These are phyloP conservation scores for Ophthalmolycus amberensis DNA, from an alignment of 2,113 vertebrate genomes.

Conservation along the genomic window DNA sequence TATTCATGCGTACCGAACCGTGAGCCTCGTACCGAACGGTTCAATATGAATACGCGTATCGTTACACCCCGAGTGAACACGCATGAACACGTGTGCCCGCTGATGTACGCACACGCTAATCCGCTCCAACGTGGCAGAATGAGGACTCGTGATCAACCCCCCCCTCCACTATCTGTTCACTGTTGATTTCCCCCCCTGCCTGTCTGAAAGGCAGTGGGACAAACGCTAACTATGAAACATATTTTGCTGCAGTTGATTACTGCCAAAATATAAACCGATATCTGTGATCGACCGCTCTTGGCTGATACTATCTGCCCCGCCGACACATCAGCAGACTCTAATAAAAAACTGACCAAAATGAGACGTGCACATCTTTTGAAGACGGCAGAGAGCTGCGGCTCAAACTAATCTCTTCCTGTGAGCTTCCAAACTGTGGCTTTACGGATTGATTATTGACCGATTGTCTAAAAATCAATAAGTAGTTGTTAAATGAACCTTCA, in stretches of 20 bases:
- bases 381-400: not conserved
- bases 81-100: slow-evolving; percentile 7
- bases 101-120: not conserved
- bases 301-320: not conserved
- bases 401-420: not conserved
- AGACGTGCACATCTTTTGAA: slow-evolving; percentile 1
- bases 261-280: not conserved
- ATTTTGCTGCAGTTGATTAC: not conserved
- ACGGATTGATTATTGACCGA: slow-evolving; percentile 39
- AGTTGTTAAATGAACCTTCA: slow-evolving; percentile 26
- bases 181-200: slow-evolving; percentile 56
- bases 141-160: slow-evolving; percentile 21
- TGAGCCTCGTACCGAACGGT: too few relatives aligned
- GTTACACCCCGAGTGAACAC: too few relatives aligned
- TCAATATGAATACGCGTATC: too few relatives aligned
- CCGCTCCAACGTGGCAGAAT: slow-evolving; percentile 3
- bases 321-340: slow-evolving; percentile 12
- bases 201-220: slow-evolving; percentile 48
- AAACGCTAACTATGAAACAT: not conserved
- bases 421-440: not conserved
- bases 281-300: not conserved
- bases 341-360: not conserved
- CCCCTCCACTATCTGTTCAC: slow-evolving; percentile 31
- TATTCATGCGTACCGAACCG: too few relatives aligned
- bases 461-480: slow-evolving; percentile 26